A percentile compares a stretch with the other conserved stretches of the same genome.
phyloP scores from a whole-genome alignment of 2,113 vertebrate genomes.

The Syngnathus floridae region DNA sequence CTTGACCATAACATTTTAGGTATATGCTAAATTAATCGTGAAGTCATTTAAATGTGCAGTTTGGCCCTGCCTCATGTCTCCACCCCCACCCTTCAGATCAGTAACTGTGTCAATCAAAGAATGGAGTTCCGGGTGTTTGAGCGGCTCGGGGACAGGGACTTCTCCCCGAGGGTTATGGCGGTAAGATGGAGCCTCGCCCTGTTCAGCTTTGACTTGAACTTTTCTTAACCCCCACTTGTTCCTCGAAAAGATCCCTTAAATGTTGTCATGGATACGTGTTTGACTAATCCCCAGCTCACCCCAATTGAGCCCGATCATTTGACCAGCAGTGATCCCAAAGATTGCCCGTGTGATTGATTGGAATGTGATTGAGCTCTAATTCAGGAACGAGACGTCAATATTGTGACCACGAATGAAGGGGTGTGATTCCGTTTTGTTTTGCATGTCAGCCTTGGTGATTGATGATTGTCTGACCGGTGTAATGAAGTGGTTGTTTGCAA shows the following conservation, averaged over 20 bases:
- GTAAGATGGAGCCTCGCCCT: constrained; percentile 67
- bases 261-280: constrained; percentile 47
- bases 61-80: constrained; percentile 52
- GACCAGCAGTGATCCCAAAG: constrained; percentile 35
- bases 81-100: constrained; percentile 72
- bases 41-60: constrained; percentile 40
- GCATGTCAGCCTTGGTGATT: constrained; percentile 46
- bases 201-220: constrained; percentile 27
- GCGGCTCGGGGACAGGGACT: constrained; percentile 73
- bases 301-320: constrained; percentile 42
- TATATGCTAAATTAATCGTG: constrained; percentile 1
- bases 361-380: constrained; percentile 33
- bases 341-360: constrained; percentile 28
- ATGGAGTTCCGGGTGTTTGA: constrained; percentile 79
- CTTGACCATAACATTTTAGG: neutral
- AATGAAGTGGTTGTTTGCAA: constrained; percentile 36
- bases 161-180: constrained; percentile 73
- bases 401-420: constrained; percentile 33
- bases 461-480: constrained; percentile 36
- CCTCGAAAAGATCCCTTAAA: constrained; percentile 35
- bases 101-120: constrained; percentile 80
- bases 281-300: constrained; percentile 48
- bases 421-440: constrained; percentile 42
- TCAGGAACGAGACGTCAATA: constrained; percentile 8
- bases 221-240: constrained; percentile 32